Base-by-base conservation (phyloP, 2,888 invertebrate species). In the Synanthedon vespiformis region DNA sequence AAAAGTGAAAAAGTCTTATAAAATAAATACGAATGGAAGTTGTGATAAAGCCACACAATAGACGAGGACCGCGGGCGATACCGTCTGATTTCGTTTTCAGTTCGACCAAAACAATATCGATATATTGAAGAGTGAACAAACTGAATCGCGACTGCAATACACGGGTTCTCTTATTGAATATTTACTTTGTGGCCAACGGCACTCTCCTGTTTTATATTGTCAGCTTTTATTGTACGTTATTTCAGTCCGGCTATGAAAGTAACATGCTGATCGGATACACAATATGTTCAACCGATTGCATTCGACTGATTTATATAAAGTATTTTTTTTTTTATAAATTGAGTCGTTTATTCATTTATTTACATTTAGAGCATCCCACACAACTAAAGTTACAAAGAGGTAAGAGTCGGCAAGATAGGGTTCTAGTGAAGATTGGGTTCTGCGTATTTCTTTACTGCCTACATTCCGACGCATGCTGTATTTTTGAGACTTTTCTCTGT, bases 91-190 rank as follows among this genome's bases (percentile, higher is more conserved):
- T 63, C 63, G 65, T 59, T 72, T 72, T 68, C 75, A 75, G 77
- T 75, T 69, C 64, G 61, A 65, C 66, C 65, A 67, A 75, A 77
- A 80, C 79, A 81, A 80, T 79, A 77, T 75, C 67, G 67, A 60
- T 72, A 69, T 79, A 80, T 81, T 80, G 80, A 77, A 70, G 65
- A 74, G 64, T 61, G 74, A 76, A 65, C 74, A 77, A 79, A 80
- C 77, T 69, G 69, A 68, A 71, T 70, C 65, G 65, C 58, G 67
- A 67, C 59, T 67, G 69, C 73, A 74, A 70, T 74, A 73, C 72
- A 64, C 62, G 61, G 61, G 62, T 65, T 58, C 70, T 70, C 69
- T 74, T 82, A 80, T 80, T 80, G 74, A 75, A 80, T 79, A 76
- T 81, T 80, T 80, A 55, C 56, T 53, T 51, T 44, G 54, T 49